Conservation (phyloP, 1,140 invertebrate genomes). For the Eupeodes corollae region DNA sequence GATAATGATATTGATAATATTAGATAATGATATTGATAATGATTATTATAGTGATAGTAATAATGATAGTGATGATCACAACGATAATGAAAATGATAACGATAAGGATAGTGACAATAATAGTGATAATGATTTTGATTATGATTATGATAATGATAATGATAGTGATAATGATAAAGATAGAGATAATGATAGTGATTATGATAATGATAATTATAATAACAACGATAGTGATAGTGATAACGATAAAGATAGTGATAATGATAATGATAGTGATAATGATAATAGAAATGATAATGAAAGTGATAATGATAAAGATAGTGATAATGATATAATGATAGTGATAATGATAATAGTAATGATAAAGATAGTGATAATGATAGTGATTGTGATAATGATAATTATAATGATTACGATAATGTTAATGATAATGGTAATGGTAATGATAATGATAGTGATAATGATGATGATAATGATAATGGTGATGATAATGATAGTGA, state of each 20-base stretch:
- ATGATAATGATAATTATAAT: no score
- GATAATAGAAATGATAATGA: not conserved
- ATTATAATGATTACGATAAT: no score
- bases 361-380: no score
- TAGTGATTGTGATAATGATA: not conserved
- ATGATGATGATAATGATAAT: not conserved
- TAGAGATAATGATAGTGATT: no score
- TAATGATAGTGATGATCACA: not conserved
- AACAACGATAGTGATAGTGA: no score
- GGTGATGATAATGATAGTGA: no score
- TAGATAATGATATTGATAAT: not conserved
- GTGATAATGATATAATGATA: conserved; percentile 1
- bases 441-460: no score
- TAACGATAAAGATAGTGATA: no score
- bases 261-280: no score
- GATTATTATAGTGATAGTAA: not conserved
- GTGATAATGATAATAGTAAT: no score
- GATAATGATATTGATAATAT: not conserved
- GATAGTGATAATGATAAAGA: not conserved
- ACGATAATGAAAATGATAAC: not conserved
- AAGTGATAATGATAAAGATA: conserved; percentile 1
- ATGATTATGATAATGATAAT: not conserved
- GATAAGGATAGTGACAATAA: not conserved
- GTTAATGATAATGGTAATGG: no score
- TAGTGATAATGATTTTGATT: not conserved